Base-by-base conservation (phyloP, 53 echinoderm and acorn worm species). In the Stichopus horrens region DNA sequence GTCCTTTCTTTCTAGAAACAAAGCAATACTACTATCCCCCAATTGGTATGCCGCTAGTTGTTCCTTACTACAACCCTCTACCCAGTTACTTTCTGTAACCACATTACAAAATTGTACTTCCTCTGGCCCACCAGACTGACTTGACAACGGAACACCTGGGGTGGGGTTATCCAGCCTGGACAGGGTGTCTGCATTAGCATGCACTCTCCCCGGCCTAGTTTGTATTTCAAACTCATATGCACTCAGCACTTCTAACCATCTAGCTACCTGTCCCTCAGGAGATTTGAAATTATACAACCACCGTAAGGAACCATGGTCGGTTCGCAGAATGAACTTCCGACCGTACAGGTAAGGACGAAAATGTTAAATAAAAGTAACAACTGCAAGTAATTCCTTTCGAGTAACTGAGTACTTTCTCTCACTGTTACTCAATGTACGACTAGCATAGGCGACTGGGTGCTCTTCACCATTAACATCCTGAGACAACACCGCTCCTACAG, bases 121-220 rank as follows among this genome's bases (percentile, higher is more conserved):
- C n/a, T n/a, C n/a, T n/a, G n/a, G n/a, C n/a, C n/a, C n/a, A n/a
- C 16, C 20, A 7, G 9, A 16, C 56, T 57, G 16, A 20, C 74
- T 20, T 8, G 19, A 14, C 7, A 7, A 18, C 7, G 74, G 74
- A 18, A 18, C 74, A 74, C 22, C 7, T 14, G 19, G 7, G 5
- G 16, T 6, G 7, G 74, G 74, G 74, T 13, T 13, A 14, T 63
- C 86, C 20, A 23, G 21, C 67, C 88, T 65, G 51, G 88, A 91
- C 80, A 91, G 73, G 52, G 75, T 57, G 59, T 91, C 91, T 8
- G 91, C 91, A 91, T 91, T 91, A 21, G 23, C 74, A 80, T 91
- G 91, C 56, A 65, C 75, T 58, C 68, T 90, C 52, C 90, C 90
- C 52, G 86, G 74, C 63, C 81, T 57, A 79, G 87, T 78, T 52